Base-by-base conservation (phyloP, 1,140 invertebrate species). In the Neodiprion lecontei region DNA sequence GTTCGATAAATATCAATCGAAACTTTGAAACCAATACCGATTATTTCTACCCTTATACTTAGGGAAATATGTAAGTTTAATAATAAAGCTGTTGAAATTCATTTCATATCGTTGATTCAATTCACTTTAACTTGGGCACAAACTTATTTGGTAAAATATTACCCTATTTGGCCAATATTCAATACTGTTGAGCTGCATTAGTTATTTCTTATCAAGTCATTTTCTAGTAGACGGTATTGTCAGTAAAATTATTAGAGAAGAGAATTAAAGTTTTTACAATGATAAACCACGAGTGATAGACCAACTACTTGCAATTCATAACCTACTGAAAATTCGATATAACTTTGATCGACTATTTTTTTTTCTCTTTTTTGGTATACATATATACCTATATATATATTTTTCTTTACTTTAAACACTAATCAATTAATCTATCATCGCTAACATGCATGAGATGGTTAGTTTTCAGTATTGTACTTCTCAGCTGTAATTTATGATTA, bases 151-250 rank as follows among this genome's bases (percentile, higher is more conserved):
- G 11, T 9, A 12, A 12, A 61, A 17, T 14, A 61, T n/a, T 61
- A 61, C n/a, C n/a, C n/a, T 61, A 61, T 61, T 61, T 61, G 53
- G 53, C 53, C 53, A 61, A 61, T 61, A 40, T 61, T 61, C 11
- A 61, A 61, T 61, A 61, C 53, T 61, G 53, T 61, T 61, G 11
- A 61, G 53, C 53, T 17, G n/a, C 53, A 14, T 61, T 61, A 17
- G 53, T 12, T 61, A 61, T 12, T 61, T 61, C n/a, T 61, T n/a
- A 11, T 61, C 53, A 61, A 61, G 11, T 61, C 53, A 40, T 4
- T 5, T 40, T 40, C 28, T 40, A 40, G 28, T 40, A 40, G 28
- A 40, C 28, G 2, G 28, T 2, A 40, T 40, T 40, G 28, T 40
- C 28, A 40, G 28, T 40, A 40, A 40, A 40, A 40, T 40, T 40